These are phyloP conservation scores for Parauchenoglanis punctatus DNA, from an alignment of 2,797 vertebrate genomes.

Conservation along the genomic window DNA sequence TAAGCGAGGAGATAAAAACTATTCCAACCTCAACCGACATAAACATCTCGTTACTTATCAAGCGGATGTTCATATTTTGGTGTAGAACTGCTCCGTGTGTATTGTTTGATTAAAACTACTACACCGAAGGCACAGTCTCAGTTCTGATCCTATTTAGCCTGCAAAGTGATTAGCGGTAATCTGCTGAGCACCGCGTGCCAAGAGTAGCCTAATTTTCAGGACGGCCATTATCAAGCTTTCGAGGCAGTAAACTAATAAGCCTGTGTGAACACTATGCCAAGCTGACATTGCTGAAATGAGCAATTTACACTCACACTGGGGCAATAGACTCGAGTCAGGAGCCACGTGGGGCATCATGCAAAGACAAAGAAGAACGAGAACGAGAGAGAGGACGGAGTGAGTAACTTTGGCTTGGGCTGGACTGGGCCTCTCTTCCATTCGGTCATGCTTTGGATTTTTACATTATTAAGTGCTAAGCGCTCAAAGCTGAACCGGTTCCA, in stretches of 20 bases:
- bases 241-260: slow-evolving; percentile 33
- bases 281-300: slow-evolving; percentile 34
- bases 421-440: not conserved
- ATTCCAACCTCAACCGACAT: not conserved
- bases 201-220: not conserved
- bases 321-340: not conserved
- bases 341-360: not conserved
- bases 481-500: not conserved
- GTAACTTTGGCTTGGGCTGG: not conserved
- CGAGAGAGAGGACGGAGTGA: not conserved
- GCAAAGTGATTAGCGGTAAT: not conserved
- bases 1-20: not conserved
- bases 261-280: slow-evolving; percentile 2
- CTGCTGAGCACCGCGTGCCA: not conserved
- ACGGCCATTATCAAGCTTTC: slow-evolving; percentile 30
- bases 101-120: not conserved
- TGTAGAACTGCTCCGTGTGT: too few species aligned
- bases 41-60: not conserved
- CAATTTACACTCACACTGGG: slow-evolving; percentile 26
- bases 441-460: not conserved
- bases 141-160: not conserved
- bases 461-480: not conserved
- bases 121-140: not conserved
- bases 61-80: too few species aligned
- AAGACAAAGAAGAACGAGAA: not conserved